Evolutionary conservation across 2,113 vertebrate species (phyloP).

Genomic region (Saimiri boliviensis): DNA sequence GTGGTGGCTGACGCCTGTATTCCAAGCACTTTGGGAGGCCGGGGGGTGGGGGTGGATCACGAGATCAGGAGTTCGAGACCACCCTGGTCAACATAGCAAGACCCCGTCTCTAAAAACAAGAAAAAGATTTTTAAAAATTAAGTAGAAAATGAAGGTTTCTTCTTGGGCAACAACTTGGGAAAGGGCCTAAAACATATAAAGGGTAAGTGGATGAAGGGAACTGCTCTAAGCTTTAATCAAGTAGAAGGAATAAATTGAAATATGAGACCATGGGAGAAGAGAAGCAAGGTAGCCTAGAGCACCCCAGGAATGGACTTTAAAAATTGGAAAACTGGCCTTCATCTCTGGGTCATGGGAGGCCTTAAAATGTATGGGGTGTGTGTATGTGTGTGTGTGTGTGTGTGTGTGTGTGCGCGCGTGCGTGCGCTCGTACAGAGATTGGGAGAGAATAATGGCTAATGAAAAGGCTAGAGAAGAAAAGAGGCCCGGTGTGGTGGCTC

Average conservation of each 20-base stretch:
- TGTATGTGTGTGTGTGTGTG: background rate
- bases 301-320: background rate
- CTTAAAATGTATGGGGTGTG: background rate
- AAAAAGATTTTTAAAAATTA: background rate
- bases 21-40: background rate
- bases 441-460: background rate
- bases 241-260: constrained; percentile 33
- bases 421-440: background rate
- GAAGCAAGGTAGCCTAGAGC: background rate
- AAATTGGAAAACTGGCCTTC: background rate
- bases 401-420: background rate
- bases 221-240: background rate
- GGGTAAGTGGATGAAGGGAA: background rate
- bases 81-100: background rate
- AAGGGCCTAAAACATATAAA: background rate
- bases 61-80: background rate
- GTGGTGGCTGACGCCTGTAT: no score
- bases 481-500: no score
- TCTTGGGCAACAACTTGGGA: background rate
- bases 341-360: background rate
- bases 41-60: no score
- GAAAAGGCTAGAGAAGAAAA: background rate
- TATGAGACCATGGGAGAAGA: background rate
- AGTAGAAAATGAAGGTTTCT: background rate
- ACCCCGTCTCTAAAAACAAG: background rate